Conservation (phyloP, 2,888 invertebrate genomes). For the Bugula neritina region DNA sequence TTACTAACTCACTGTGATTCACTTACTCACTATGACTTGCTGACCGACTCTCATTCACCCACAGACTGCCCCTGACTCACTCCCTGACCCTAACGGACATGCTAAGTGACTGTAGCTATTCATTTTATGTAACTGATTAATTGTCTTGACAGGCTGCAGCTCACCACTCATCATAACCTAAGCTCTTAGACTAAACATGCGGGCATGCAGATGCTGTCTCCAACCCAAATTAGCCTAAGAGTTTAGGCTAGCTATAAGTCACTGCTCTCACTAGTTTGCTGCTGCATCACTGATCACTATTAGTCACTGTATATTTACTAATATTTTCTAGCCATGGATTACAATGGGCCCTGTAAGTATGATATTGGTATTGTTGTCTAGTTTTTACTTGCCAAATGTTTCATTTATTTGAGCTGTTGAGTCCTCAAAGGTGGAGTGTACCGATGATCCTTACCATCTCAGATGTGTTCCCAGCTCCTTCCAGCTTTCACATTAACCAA, state of each 20-base stretch:
- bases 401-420: neutral
- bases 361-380: slow-evolving; percentile 3
- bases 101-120: too few relatives aligned
- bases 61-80: too few relatives aligned
- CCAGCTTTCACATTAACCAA: too few relatives aligned
- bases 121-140: too few relatives aligned
- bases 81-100: too few relatives aligned
- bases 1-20: too few relatives aligned
- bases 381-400: neutral
- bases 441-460: neutral
- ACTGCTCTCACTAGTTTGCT: neutral
- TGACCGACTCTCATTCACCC: too few relatives aligned
- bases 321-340: slow-evolving; percentile 42
- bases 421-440: neutral
- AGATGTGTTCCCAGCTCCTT: too few relatives aligned
- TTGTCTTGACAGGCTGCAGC: too few relatives aligned
- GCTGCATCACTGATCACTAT: neutral
- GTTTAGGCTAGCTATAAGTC: neutral
- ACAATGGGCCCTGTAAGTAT: slow-evolving; percentile 49
- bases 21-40: too few relatives aligned
- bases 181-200: neutral
- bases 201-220: neutral
- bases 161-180: too few relatives aligned
- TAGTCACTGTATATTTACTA: slow-evolving; percentile 2
- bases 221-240: neutral